These are phyloP conservation scores for Drosophila triauraria DNA, from an alignment of 1,140 invertebrate genomes.

Conservation along the genomic window DNA sequence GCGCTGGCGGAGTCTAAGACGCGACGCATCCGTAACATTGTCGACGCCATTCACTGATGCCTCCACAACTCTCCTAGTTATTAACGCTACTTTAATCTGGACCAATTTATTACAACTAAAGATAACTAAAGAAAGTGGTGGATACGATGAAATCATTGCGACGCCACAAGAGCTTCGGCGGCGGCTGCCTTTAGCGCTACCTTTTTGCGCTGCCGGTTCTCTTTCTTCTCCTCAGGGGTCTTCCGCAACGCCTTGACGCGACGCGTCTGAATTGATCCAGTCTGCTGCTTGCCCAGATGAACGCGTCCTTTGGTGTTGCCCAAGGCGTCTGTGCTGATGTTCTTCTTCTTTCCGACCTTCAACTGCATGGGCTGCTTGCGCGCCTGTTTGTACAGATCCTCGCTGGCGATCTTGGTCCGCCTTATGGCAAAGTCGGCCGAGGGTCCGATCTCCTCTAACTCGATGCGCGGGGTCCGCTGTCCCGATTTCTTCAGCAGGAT, in stretches of 20 bases:
- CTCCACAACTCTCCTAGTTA: slow-evolving; percentile 44
- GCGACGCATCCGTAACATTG: slow-evolving; percentile 75
- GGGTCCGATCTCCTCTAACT: slow-evolving; percentile 94
- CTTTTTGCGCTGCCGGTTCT: slow-evolving; percentile 86
- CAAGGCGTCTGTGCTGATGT: slow-evolving; percentile 94
- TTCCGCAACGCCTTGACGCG: slow-evolving; percentile 97
- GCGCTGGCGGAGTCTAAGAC: slow-evolving; percentile 76
- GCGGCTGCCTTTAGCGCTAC: slow-evolving; percentile 71
- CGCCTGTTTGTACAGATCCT: slow-evolving; percentile 95
- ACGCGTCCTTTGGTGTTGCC: slow-evolving; percentile 96
- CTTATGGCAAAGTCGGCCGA: slow-evolving; percentile 94
- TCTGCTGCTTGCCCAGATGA: slow-evolving; percentile 96
- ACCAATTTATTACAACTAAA: slow-evolving; percentile 78
- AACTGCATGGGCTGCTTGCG: slow-evolving; percentile 93
- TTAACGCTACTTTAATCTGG: slow-evolving; percentile 68
- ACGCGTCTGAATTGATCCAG: slow-evolving; percentile 94
- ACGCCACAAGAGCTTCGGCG: slow-evolving; percentile 51
- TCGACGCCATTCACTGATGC: slow-evolving; percentile 72
- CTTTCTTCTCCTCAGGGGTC: slow-evolving; percentile 89
- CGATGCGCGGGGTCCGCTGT: slow-evolving; percentile 93
- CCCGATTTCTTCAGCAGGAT: slow-evolving; percentile 96
- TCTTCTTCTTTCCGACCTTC: slow-evolving; percentile 95
- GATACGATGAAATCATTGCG: slow-evolving; percentile 18
- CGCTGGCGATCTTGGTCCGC: slow-evolving; percentile 94
- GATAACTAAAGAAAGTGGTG: slow-evolving; percentile 51